These are phyloP conservation scores for Fratercula arctica DNA, from an alignment of 2,797 vertebrate genomes.

Conservation along the genomic window DNA sequence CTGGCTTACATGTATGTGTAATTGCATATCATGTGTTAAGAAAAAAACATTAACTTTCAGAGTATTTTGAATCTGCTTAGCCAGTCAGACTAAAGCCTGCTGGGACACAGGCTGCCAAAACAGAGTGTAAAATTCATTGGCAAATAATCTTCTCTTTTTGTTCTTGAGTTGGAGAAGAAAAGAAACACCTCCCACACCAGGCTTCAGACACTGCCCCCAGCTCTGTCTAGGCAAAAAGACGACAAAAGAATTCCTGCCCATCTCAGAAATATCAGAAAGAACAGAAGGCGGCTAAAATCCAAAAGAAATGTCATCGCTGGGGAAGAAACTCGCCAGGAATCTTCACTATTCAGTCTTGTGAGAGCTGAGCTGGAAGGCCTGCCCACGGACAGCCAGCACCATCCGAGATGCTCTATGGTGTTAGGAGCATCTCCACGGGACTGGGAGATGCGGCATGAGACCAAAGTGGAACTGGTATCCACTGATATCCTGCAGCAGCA, in stretches of 20 bases:
- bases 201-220: not conserved
- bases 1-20: not conserved
- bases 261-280: not conserved
- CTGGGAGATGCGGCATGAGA: not conserved
- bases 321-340: not conserved
- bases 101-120: not conserved
- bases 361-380: not conserved
- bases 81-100: not conserved
- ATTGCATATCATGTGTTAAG: not conserved
- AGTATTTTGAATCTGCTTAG: not conserved
- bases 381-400: not conserved
- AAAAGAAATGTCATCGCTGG: not conserved
- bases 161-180: not conserved
- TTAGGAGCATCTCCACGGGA: not conserved
- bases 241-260: constrained; percentile 14
- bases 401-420: not conserved
- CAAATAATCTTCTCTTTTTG: not conserved
- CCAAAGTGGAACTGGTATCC: not conserved
- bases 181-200: not conserved
- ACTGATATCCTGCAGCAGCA: not conserved
- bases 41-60: not conserved
- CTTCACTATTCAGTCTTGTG: not conserved
- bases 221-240: constrained; percentile 56
- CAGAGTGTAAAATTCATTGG: not conserved
- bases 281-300: not conserved